Conservation (phyloP, 2,797 vertebrate species). For the Anas georgica region DNA sequence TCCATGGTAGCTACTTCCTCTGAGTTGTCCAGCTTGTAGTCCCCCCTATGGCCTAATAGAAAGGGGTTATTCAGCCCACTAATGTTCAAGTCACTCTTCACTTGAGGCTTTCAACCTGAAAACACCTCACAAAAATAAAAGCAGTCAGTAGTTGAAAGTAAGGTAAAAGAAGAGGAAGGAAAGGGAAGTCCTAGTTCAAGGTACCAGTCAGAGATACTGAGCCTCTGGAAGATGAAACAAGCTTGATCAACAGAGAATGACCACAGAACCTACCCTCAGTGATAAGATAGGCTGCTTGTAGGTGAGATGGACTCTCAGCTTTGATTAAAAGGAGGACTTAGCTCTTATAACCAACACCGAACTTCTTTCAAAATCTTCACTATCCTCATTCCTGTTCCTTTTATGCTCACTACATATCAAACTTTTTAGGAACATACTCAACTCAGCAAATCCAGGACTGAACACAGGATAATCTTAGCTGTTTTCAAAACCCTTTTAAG, state of each 20-base stretch:
- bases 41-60: background rate
- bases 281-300: background rate
- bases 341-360: background rate
- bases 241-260: background rate
- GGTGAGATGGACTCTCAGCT: background rate
- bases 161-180: background rate
- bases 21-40: background rate
- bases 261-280: fast-evolving
- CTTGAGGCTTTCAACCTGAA: background rate
- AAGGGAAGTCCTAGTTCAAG: background rate
- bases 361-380: background rate
- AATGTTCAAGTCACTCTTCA: background rate
- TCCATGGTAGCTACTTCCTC: background rate
- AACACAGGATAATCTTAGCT: background rate
- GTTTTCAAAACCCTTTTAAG: background rate
- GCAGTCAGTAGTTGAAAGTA: background rate
- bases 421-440: background rate
- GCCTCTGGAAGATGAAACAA: background rate
- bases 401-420: background rate
- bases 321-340: background rate
- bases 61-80: background rate
- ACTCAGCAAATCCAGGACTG: background rate
- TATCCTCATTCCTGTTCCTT: background rate
- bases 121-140: background rate
- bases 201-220: background rate